Conservation (phyloP, 1,140 invertebrate species). For the Cydia pomonella region DNA sequence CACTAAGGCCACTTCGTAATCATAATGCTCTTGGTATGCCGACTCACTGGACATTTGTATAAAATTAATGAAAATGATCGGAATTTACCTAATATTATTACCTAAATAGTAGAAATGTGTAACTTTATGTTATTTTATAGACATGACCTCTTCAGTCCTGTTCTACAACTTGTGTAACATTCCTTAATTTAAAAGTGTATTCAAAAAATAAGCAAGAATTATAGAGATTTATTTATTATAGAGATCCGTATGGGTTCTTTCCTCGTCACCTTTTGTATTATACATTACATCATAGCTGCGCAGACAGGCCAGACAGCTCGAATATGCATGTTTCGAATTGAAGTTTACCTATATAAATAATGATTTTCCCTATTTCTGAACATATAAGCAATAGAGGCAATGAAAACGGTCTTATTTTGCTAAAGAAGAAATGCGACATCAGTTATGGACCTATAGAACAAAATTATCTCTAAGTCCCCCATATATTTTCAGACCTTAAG, state of each 20-base stretch:
- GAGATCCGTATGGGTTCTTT: not conserved
- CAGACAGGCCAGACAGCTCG: not conserved
- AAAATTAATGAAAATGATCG: not conserved
- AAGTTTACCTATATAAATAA: not conserved
- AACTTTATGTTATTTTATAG: not conserved
- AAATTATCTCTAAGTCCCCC: too few relatives aligned
- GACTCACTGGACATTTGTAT: not conserved
- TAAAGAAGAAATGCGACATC: too few relatives aligned
- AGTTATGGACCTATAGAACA: too few relatives aligned
- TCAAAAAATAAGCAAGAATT: too few relatives aligned
- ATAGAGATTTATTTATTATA: not conserved
- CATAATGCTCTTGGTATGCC: not conserved
- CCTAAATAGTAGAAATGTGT: not conserved
- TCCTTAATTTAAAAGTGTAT: not conserved
- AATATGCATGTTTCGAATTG: not conserved
- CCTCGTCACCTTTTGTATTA: not conserved
- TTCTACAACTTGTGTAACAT: slow-evolving; percentile 5
- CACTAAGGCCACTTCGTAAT: not conserved
- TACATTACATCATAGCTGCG: not conserved
- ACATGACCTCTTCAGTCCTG: not conserved
- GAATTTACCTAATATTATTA: not conserved
- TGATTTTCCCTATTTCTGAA: too few relatives aligned
- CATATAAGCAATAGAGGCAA: too few relatives aligned
- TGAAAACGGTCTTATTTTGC: too few relatives aligned
- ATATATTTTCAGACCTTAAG: too few relatives aligned